These are phyloP conservation scores for Fragum fragum DNA, from an alignment of 2,888 invertebrate species.

Conservation along the genomic window DNA sequence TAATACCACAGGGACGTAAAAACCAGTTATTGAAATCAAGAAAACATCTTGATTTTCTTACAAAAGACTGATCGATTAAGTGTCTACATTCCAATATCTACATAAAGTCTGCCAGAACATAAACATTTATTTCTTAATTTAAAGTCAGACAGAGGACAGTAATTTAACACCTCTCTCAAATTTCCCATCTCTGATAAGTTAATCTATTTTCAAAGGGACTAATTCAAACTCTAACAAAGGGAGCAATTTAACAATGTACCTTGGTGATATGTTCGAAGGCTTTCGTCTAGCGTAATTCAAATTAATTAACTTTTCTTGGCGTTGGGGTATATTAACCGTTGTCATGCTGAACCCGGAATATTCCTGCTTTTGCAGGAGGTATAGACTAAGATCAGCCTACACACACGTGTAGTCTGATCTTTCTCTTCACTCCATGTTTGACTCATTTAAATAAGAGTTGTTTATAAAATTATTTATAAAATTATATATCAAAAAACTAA, in stretches of 20 bases:
- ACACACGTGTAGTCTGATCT: no score
- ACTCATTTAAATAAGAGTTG: no score
- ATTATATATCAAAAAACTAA: no score
- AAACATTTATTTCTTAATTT: neutral
- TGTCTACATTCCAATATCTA: neutral
- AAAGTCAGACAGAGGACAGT: slow-evolving; percentile 8
- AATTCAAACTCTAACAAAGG: slow-evolving; percentile 17
- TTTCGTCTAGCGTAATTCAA: neutral
- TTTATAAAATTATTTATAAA: no score
- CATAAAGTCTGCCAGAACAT: neutral
- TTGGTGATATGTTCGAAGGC: neutral
- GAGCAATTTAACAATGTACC: slow-evolving; percentile 20
- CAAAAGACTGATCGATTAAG: neutral
- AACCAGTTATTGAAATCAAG: no score
- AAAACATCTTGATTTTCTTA: neutral
- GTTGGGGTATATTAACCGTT: no score
- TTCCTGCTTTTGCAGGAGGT: no score
- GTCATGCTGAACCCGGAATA: no score
- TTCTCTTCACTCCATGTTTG: no score
- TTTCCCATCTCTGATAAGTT: slow-evolving; percentile 23
- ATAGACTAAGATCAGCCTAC: no score
- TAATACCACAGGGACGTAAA: no score
- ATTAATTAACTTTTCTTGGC: neutral
- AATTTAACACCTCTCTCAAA: slow-evolving; percentile 26
- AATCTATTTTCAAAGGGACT: slow-evolving; percentile 26